Evolutionary conservation across 2,113 vertebrate genomes (phyloP).

Genomic region (Lycocorax pyrrhopterus): DNA sequence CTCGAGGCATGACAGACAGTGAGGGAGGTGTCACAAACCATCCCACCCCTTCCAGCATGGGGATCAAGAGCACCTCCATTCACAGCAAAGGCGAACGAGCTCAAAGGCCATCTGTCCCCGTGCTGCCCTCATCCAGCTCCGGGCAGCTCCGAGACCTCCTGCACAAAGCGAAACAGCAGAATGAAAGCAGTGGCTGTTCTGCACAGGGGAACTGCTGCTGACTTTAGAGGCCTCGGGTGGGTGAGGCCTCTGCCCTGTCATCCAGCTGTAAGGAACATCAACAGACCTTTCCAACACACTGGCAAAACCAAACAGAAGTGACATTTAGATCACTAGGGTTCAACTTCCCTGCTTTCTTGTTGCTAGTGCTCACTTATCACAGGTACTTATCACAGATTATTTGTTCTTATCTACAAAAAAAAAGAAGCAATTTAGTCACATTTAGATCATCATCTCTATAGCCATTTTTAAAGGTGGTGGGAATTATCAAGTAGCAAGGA

Average conservation of each 20-base stretch:
- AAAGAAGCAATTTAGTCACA: not conserved
- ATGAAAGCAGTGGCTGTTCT: accelerated
- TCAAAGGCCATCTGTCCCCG: not conserved
- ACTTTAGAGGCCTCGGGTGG: accelerated
- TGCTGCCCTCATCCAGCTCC: accelerated
- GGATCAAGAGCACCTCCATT: not conserved
- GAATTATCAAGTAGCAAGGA: not conserved
- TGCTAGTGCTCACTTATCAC: not conserved
- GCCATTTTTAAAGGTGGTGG: not conserved
- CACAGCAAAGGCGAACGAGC: not conserved
- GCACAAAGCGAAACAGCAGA: not conserved
- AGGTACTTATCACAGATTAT: not conserved
- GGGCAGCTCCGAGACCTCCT: not conserved
- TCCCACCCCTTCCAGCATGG: not conserved
- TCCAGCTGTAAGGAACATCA: not conserved
- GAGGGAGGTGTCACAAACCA: not conserved
- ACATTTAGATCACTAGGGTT: not conserved
- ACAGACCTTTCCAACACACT: not conserved
- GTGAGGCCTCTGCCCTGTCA: not conserved
- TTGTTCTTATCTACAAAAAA: not conserved
- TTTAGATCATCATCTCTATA: not conserved
- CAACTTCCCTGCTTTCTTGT: not conserved
- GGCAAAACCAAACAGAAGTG: not conserved
- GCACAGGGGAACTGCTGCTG: not conserved
- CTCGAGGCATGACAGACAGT: accelerated